phyloP scores from a whole-genome alignment of 1,140 invertebrate species.

The Agraylea sexmaculata region DNA sequence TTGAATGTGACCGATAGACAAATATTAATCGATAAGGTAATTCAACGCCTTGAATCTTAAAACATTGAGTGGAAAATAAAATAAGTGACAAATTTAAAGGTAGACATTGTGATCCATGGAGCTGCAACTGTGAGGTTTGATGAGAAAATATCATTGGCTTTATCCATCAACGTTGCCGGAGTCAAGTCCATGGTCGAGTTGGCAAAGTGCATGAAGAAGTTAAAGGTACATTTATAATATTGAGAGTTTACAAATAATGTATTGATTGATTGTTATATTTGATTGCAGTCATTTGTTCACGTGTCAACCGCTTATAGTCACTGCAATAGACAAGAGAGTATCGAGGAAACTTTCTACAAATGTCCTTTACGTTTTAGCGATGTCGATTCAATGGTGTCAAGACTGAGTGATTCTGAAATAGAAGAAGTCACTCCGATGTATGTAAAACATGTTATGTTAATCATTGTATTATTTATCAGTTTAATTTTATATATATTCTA shows the following conservation, averaged over 20 bases:
- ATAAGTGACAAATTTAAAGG: constrained; percentile 39
- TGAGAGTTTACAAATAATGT: neutral
- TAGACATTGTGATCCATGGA: constrained; percentile 57
- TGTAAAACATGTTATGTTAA: constrained; percentile 19
- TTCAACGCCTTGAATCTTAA: neutral
- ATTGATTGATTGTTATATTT: neutral
- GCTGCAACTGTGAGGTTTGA: constrained; percentile 61
- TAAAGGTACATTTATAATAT: constrained; percentile 43
- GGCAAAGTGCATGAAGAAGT: constrained; percentile 50
- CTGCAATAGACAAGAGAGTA: constrained; percentile 42
- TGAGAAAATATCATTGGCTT: constrained; percentile 51
- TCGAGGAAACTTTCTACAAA: constrained; percentile 58
- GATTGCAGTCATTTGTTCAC: constrained; percentile 45
- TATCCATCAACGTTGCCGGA: constrained; percentile 56
- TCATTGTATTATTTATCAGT: constrained; percentile 2
- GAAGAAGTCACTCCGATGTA: constrained; percentile 42
- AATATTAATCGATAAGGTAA: constrained; percentile 48
- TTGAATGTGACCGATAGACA: constrained; percentile 46
- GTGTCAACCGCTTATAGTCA: constrained; percentile 61
- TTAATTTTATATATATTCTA: constrained; percentile 25
- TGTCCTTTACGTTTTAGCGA: constrained; percentile 51
- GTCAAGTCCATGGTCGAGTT: constrained; percentile 49
- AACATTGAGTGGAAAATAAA: neutral
- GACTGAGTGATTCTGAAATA: constrained; percentile 40
- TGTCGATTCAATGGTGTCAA: constrained; percentile 39